Evolutionary conservation across 2,888 invertebrate genomes (phyloP).

Genomic region (Lasiommata megera): DNA sequence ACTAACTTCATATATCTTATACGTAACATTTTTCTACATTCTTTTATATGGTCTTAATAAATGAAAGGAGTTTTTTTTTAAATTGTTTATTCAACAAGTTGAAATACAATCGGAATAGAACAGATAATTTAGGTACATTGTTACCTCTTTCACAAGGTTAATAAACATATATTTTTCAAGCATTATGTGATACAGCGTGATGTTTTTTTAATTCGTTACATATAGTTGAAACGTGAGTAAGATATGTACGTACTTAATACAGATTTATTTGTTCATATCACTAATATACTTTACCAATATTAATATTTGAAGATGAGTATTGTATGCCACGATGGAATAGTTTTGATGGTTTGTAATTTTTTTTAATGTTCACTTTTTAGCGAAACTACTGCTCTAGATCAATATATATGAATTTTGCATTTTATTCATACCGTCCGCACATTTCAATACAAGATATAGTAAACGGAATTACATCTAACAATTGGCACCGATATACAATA

Average conservation of each 20-base stretch:
- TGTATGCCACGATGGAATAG: neutral
- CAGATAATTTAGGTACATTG: conserved; percentile 41
- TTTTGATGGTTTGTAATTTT: neutral
- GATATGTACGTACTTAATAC: neutral
- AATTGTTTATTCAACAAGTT: conserved; percentile 47
- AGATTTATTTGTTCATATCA: neutral
- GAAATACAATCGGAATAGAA: conserved; percentile 52
- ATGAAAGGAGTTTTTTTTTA: neutral
- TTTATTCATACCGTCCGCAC: neutral
- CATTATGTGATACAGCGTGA: conserved; percentile 14
- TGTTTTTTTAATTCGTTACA: conserved; percentile 1
- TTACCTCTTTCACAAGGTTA: conserved; percentile 23
- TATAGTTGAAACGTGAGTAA: conserved; percentile 2
- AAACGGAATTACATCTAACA: conserved; percentile 19
- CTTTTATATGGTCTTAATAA: too few species aligned
- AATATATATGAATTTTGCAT: neutral
- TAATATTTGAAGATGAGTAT: too few species aligned
- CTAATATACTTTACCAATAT: too few species aligned
- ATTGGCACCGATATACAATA: conserved; percentile 31
- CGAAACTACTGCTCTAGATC: neutral
- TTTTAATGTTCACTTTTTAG: too few species aligned
- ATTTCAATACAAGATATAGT: conserved; percentile 1
- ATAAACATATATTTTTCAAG: conserved; percentile 40
- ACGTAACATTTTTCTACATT: too few species aligned
- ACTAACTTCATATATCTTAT: too few species aligned